These are phyloP conservation scores for Odontocolon sp. DNA, from an alignment of 2,888 invertebrate species.

Conservation along the genomic window DNA sequence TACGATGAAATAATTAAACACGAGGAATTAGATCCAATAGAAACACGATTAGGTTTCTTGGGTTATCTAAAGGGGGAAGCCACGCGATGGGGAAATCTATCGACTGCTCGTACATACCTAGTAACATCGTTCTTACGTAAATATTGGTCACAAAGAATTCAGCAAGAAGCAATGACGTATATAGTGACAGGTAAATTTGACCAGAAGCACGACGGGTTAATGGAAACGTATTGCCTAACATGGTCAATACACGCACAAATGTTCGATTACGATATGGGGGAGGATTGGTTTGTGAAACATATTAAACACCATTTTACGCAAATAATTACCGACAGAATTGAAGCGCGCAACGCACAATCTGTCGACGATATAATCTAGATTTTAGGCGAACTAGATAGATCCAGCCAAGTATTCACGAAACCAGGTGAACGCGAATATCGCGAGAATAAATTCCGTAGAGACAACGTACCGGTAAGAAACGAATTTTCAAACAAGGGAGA, in stretches of 20 bases:
- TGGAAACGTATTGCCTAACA: slow-evolving; percentile 15
- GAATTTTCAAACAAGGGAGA: background rate
- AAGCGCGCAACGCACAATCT: background rate
- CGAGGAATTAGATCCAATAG: background rate
- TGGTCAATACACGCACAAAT: slow-evolving; percentile 18
- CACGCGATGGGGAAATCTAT: background rate
- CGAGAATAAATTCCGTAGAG: background rate
- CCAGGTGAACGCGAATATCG: background rate
- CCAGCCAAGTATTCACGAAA: background rate
- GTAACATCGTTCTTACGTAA: background rate
- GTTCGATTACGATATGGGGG: slow-evolving; percentile 1
- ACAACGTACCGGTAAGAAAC: background rate
- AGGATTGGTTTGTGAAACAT: slow-evolving; percentile 11
- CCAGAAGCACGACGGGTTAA: background rate
- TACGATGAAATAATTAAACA: background rate
- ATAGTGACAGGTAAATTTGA: background rate
- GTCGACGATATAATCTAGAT: background rate
- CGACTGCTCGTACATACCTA: background rate
- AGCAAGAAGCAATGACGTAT: background rate
- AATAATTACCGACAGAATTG: background rate
- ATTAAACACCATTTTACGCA: background rate
- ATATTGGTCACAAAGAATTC: slow-evolving; percentile 11
- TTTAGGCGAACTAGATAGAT: background rate
- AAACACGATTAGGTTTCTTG: background rate
- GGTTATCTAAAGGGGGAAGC: background rate